Evolutionary conservation across 2,797 vertebrate genomes (phyloP).

Genomic region (Girardinus metallicus): DNA sequence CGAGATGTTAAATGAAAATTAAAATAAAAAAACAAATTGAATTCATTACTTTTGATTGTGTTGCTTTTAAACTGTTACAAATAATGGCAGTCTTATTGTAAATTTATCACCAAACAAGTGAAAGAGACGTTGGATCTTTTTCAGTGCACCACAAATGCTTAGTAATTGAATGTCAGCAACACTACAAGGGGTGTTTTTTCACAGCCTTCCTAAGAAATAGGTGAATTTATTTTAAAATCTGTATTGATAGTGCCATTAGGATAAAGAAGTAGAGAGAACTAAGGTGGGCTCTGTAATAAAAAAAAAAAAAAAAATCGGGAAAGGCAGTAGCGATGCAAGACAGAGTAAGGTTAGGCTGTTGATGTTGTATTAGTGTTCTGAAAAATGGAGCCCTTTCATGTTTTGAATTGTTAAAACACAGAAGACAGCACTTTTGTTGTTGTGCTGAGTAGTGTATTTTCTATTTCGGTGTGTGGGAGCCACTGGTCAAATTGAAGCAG

Average conservation of each 20-base stretch:
- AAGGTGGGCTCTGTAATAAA: not conserved
- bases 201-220: not conserved
- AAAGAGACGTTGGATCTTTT: not conserved
- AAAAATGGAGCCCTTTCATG: conserved; percentile 3
- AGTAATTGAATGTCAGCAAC: not conserved
- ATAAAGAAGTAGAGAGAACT: not conserved
- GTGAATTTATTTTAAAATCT: not conserved
- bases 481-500: not conserved
- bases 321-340: not conserved
- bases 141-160: not conserved
- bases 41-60: not conserved
- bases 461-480: not conserved
- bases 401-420: conserved; percentile 7
- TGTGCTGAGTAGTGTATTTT: conserved; percentile 1
- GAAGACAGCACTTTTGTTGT: conserved; percentile 1
- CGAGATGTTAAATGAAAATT: not conserved
- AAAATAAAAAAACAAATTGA: too few relatives aligned
- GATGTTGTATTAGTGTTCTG: not conserved
- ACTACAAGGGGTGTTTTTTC: not conserved
- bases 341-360: not conserved
- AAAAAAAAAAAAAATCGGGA: not conserved
- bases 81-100: not conserved
- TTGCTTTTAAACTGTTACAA: not conserved
- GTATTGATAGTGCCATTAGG: not conserved
- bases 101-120: not conserved